phyloP scores from a whole-genome alignment of 2,797 vertebrate genomes.

The Ctenopoma kingsleyae region DNA sequence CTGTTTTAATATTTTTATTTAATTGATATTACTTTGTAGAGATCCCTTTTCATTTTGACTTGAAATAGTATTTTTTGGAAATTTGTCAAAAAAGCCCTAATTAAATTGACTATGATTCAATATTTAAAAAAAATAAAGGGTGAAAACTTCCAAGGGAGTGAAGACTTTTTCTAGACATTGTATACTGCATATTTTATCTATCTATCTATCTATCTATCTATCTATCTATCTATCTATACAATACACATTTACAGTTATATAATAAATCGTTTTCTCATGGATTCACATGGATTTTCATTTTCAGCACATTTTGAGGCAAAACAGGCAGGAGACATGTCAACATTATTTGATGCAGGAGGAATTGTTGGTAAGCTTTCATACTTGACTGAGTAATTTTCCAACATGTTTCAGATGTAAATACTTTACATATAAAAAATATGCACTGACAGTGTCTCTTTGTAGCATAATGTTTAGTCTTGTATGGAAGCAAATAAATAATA shows the following conservation, averaged over 20 bases:
- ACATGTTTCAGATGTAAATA: background rate
- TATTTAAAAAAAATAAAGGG: too few relatives aligned
- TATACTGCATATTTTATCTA: too few relatives aligned
- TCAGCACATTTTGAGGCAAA: slow-evolving; percentile 93
- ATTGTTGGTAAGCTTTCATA: slow-evolving; percentile 88
- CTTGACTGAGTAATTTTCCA: background rate
- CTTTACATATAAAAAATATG: background rate
- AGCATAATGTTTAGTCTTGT: background rate
- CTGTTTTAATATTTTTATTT: too few relatives aligned
- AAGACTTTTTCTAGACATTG: too few relatives aligned
- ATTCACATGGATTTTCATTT: background rate
- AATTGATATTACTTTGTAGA: too few relatives aligned
- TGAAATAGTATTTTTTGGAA: too few relatives aligned
- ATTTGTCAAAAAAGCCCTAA: too few relatives aligned
- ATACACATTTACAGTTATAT: background rate
- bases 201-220: too few relatives aligned
- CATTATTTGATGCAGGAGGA: slow-evolving; percentile 95
- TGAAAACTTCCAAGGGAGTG: too few relatives aligned
- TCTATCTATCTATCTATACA: too few relatives aligned
- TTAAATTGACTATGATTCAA: too few relatives aligned
- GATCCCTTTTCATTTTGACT: too few relatives aligned
- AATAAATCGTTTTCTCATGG: background rate
- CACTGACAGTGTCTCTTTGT: background rate
- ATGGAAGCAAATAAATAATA: background rate
- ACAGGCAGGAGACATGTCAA: slow-evolving; percentile 93